Percentiles rank a stretch among this genome's conserved stretches.
Conservation (phyloP, 1,140 invertebrate genomes). For the Saccostrea echinata region DNA sequence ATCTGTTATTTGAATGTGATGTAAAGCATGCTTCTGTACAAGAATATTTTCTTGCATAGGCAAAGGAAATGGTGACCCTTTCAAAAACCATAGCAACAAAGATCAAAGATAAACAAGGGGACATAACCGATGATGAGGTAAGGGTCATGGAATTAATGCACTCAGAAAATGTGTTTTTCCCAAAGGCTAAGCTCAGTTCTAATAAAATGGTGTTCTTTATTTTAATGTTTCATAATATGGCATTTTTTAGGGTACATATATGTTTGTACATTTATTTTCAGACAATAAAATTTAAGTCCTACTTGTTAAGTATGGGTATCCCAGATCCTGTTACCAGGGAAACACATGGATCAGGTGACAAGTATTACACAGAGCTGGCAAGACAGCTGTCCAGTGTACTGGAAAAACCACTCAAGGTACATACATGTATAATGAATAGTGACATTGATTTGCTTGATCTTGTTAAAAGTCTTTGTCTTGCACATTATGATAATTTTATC, state of each 20-base stretch:
- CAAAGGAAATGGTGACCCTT: slow-evolving; percentile 97
- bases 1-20: neutral
- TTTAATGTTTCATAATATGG: too few species aligned
- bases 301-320: slow-evolving; percentile 97
- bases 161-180: too few species aligned
- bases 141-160: neutral
- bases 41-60: slow-evolving; percentile 63
- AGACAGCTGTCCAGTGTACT: slow-evolving; percentile 92
- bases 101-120: slow-evolving; percentile 96
- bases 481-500: too few species aligned
- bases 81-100: slow-evolving; percentile 95
- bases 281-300: slow-evolving; percentile 96
- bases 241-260: too few species aligned
- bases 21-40: slow-evolving; percentile 5
- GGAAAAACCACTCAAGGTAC: slow-evolving; percentile 89
- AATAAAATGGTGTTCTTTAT: too few species aligned
- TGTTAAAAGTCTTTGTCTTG: too few species aligned
- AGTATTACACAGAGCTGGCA: slow-evolving; percentile 93
- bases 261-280: slow-evolving; percentile 64
- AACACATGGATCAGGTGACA: slow-evolving; percentile 90
- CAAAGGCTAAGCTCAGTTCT: too few species aligned
- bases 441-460: too few species aligned
- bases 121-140: slow-evolving; percentile 96
- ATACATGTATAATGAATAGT: too few species aligned
- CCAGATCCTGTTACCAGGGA: slow-evolving; percentile 97